These are phyloP conservation scores for Carcina quercana DNA, from an alignment of 2,888 invertebrate genomes.

Conservation along the genomic window DNA sequence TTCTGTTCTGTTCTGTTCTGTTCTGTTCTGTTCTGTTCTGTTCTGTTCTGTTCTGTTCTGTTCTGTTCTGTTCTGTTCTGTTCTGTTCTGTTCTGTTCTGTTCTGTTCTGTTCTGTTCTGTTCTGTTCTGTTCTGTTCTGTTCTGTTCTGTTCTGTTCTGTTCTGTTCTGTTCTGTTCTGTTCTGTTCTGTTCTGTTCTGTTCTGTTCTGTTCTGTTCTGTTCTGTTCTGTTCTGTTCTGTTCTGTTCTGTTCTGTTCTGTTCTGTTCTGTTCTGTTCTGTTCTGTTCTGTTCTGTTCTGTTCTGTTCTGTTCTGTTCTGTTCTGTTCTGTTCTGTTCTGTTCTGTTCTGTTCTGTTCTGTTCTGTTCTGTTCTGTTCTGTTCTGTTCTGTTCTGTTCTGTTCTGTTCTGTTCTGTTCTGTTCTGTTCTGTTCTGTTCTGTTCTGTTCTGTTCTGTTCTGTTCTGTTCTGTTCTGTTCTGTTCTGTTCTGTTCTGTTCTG, in stretches of 20 bases:
- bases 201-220: conserved; percentile 1
- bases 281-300: conserved; percentile 1
- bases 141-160: conserved; percentile 1
- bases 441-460: conserved; percentile 1
- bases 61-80: conserved; percentile 3
- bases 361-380: conserved; percentile 1
- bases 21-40: conserved; percentile 4
- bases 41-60: conserved; percentile 3
- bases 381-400: conserved; percentile 1
- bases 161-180: conserved; percentile 1
- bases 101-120: conserved; percentile 1
- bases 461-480: conserved; percentile 1
- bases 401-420: conserved; percentile 1
- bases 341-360: conserved; percentile 1
- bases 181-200: conserved; percentile 1
- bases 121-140: conserved; percentile 1
- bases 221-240: conserved; percentile 1
- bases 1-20: conserved; percentile 3
- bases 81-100: conserved; percentile 3
- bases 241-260: conserved; percentile 1
- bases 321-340: conserved; percentile 1
- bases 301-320: conserved; percentile 1
- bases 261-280: conserved; percentile 1
- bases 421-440: conserved; percentile 1
- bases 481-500: conserved; percentile 1